phyloP scores from a whole-genome alignment of 2,888 invertebrate genomes.

The Bembecia ichneumoniformis region DNA sequence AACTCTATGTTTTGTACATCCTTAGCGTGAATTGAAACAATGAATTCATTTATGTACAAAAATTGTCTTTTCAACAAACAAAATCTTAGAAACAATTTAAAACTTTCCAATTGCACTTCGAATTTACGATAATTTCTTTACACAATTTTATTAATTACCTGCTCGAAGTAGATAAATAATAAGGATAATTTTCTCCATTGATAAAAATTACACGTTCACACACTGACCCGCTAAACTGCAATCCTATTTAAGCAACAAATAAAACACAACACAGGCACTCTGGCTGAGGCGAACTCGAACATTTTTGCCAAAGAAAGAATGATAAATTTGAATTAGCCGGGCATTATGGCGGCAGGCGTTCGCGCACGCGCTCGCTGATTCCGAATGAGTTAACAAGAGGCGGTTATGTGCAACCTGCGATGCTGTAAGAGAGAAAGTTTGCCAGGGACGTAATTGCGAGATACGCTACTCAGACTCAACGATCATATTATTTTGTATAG shows the following conservation, averaged over 20 bases:
- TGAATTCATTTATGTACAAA: too few relatives aligned
- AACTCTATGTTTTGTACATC: too few relatives aligned
- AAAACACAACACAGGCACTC: neutral
- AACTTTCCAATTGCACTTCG: too few relatives aligned
- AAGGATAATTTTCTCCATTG: neutral
- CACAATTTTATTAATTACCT: too few relatives aligned
- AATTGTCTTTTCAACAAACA: too few relatives aligned
- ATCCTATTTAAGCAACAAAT: neutral
- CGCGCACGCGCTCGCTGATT: conserved; percentile 28
- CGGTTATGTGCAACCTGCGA: conserved; percentile 36
- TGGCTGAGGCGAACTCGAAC: conserved; percentile 24
- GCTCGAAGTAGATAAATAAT: too few relatives aligned
- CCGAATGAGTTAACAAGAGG: conserved; percentile 39
- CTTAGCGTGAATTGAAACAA: too few relatives aligned
- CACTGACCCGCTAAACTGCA: neutral
- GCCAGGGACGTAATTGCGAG: conserved; percentile 32
- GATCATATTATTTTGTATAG: neutral
- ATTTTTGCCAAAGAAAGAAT: conserved; percentile 8
- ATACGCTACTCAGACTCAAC: conserved; percentile 1
- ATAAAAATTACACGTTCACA: neutral
- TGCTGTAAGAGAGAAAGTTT: conserved; percentile 68
- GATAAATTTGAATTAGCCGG: conserved; percentile 14
- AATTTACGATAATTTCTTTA: too few relatives aligned
- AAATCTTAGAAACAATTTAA: too few relatives aligned
- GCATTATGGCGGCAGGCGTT: conserved; percentile 16